Evolutionary conservation across 2,113 vertebrate species (phyloP).

Genomic region (Dendropsophus ebraccatus): DNA sequence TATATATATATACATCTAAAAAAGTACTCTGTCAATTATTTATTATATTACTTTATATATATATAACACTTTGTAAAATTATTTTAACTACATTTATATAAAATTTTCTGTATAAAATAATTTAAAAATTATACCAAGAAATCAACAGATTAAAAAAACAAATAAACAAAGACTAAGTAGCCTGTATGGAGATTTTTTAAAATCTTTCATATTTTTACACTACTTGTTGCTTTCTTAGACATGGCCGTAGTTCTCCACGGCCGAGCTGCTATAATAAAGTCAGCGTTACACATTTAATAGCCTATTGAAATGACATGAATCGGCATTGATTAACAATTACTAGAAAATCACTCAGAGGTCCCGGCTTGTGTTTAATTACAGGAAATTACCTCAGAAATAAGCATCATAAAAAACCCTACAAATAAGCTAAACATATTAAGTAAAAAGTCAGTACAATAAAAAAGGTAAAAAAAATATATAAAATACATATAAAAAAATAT

Average conservation of each 20-base stretch:
- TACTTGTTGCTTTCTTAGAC: neutral
- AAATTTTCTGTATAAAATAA: no score
- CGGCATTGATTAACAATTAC: conserved; percentile 56
- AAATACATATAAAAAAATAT: neutral
- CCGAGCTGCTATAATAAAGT: neutral
- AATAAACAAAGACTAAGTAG: neutral
- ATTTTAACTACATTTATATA: no score
- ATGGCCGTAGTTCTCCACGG: neutral
- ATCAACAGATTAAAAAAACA: no score
- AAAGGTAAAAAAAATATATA: neutral
- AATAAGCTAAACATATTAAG: neutral
- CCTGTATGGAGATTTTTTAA: no score
- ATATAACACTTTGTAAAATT: no score
- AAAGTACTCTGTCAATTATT: no score
- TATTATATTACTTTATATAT: no score
- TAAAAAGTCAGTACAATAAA: neutral
- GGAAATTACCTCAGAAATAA: conserved; percentile 37
- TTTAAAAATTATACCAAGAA: no score
- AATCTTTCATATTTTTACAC: no score
- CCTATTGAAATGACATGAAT: conserved; percentile 55
- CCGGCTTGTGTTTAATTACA: conserved; percentile 53
- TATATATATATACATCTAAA: no score
- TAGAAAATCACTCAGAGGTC: conserved; percentile 41
- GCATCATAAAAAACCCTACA: conserved; percentile 40
- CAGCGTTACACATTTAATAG: conserved; percentile 11